phyloP scores from a whole-genome alignment of 1,140 invertebrate species.

The Oryctes rhinoceros region DNA sequence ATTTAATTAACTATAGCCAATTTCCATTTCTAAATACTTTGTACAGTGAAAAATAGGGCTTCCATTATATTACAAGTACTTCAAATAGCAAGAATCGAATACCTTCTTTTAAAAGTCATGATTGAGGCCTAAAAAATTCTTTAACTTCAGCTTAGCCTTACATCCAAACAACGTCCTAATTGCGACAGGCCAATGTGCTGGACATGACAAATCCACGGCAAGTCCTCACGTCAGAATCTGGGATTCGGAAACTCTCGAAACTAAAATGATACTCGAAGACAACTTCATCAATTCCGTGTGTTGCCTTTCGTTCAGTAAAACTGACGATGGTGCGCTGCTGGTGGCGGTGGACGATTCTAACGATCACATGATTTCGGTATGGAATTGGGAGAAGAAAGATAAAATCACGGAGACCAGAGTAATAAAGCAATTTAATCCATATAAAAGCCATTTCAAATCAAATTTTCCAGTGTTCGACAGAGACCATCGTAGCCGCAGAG shows the following conservation, averaged over 20 bases:
- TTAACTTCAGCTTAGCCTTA: conserved; percentile 77
- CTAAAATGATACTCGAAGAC: conserved; percentile 83
- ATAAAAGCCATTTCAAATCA: not conserved
- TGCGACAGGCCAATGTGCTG: conserved; percentile 89
- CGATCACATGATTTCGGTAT: conserved; percentile 92
- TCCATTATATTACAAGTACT: too few relatives aligned
- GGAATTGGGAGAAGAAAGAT: conserved; percentile 90
- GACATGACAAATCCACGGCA: conserved; percentile 81
- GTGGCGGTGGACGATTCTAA: conserved; percentile 88
- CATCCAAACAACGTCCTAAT: conserved; percentile 93
- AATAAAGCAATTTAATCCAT: conserved; percentile 42
- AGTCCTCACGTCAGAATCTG: conserved; percentile 92
- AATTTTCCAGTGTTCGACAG: conserved; percentile 81
- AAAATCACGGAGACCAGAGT: conserved; percentile 93
- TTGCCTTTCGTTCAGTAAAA: conserved; percentile 88
- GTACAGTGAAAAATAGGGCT: too few relatives aligned
- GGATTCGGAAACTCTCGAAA: conserved; percentile 91
- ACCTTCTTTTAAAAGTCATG: too few relatives aligned
- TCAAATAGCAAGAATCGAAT: too few relatives aligned
- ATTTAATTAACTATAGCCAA: too few relatives aligned
- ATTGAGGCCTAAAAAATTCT: not conserved
- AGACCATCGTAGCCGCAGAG: conserved; percentile 90
- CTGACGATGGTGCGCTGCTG: conserved; percentile 84
- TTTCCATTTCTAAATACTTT: too few relatives aligned
- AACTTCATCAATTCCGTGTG: conserved; percentile 86